Conservation (phyloP, 2,888 invertebrate species). For the Brachyopa scutellaris region DNA sequence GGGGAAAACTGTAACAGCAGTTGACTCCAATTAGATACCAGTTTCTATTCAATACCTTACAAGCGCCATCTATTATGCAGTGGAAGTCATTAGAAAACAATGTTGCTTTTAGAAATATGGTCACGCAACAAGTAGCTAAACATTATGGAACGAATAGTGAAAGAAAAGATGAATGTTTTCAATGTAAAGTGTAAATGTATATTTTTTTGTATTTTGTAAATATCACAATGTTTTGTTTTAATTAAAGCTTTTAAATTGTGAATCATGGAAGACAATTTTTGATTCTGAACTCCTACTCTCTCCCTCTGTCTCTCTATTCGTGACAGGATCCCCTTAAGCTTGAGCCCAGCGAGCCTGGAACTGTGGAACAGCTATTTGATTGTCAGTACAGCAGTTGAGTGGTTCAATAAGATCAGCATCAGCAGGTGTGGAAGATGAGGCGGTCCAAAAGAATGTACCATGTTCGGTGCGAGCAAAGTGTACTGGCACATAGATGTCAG, state of each 20-base stretch:
- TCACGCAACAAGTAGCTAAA: not conserved
- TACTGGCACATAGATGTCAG: slow-evolving; percentile 83
- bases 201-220: slow-evolving; percentile 35
- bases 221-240: slow-evolving; percentile 54
- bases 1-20: too few relatives aligned
- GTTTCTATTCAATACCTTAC: too few relatives aligned
- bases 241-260: slow-evolving; percentile 45
- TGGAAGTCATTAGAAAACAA: too few relatives aligned
- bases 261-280: slow-evolving; percentile 48
- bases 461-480: slow-evolving; percentile 90
- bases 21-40: too few relatives aligned
- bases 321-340: slow-evolving; percentile 83
- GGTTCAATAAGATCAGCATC: slow-evolving; percentile 80
- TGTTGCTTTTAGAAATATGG: too few relatives aligned
- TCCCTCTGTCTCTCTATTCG: not conserved
- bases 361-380: slow-evolving; percentile 78
- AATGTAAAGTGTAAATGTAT: slow-evolving; percentile 9
- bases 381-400: slow-evolving; percentile 78
- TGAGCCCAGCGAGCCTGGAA: slow-evolving; percentile 86
- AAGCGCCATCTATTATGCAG: too few relatives aligned
- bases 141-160: not conserved
- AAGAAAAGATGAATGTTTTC: not conserved
- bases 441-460: slow-evolving; percentile 93
- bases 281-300: slow-evolving; percentile 14
- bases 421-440: slow-evolving; percentile 82